A percentile compares a stretch with the other conserved stretches of the same genome.
Evolutionary conservation across 2,113 vertebrate genomes (phyloP).

Genomic region (Pagrus major): DNA sequence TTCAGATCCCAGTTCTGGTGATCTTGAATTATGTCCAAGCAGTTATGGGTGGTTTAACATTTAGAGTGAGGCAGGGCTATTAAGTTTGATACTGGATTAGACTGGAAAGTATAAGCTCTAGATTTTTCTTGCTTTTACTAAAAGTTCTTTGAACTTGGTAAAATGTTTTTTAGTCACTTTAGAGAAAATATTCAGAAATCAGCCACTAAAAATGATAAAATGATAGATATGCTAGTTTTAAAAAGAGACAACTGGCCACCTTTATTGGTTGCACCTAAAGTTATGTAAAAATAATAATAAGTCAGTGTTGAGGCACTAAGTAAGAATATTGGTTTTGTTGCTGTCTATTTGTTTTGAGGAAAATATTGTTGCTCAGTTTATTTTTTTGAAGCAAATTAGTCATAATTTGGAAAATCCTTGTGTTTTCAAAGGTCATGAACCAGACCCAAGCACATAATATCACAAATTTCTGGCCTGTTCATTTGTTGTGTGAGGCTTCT

Average conservation of each 20-base stretch:
- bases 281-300: neutral
- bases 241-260: neutral
- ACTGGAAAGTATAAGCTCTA: too few relatives aligned
- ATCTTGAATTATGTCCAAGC: too few relatives aligned
- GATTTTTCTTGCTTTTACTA: too few relatives aligned
- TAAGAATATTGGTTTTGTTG: neutral
- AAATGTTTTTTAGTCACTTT: neutral
- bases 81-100: too few relatives aligned
- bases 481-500: conserved; percentile 24
- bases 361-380: neutral
- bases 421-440: conserved; percentile 8
- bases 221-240: neutral
- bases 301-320: neutral
- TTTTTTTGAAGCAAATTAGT: conserved; percentile 6
- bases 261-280: neutral
- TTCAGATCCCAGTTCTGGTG: too few relatives aligned
- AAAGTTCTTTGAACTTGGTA: neutral
- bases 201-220: neutral
- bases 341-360: neutral
- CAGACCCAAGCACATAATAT: neutral
- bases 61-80: too few relatives aligned
- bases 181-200: neutral
- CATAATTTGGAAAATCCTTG: conserved; percentile 5
- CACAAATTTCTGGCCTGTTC: neutral
- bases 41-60: too few relatives aligned